phyloP scores from a whole-genome alignment of 2,888 invertebrate species.

The Ormyrus pomaceus region DNA sequence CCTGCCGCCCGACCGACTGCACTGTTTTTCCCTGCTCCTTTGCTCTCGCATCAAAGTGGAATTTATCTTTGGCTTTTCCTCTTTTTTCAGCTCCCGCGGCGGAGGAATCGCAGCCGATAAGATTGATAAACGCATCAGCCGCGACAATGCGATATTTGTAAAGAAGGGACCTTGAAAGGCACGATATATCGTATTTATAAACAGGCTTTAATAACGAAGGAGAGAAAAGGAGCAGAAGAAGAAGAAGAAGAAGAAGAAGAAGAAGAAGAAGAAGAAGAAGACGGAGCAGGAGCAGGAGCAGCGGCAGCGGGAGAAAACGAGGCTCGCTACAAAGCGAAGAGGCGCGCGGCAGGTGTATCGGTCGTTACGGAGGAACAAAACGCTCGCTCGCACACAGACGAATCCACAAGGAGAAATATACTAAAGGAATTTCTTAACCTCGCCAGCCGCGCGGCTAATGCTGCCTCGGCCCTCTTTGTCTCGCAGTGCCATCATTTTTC shows the following conservation, averaged over 20 bases:
- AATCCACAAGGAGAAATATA: slow-evolving; percentile 1
- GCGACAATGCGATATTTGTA: slow-evolving; percentile 50
- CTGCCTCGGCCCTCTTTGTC: slow-evolving; percentile 68
- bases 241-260: neutral
- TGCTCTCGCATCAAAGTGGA: slow-evolving; percentile 44
- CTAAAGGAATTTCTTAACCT: slow-evolving; percentile 64
- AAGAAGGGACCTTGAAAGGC: slow-evolving; percentile 46
- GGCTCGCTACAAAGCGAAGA: slow-evolving; percentile 31
- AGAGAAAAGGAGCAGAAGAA: neutral
- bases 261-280: neutral
- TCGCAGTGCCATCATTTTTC: slow-evolving; percentile 72
- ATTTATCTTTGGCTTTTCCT: slow-evolving; percentile 41
- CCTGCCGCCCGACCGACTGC: neutral
- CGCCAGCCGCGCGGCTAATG: slow-evolving; percentile 65
- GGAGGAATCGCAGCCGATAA: slow-evolving; percentile 41
- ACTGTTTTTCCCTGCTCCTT: neutral
- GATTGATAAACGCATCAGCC: slow-evolving; percentile 39
- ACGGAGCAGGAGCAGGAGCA: neutral
- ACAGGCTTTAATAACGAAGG: slow-evolving; percentile 46
- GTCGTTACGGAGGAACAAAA: slow-evolving; percentile 61
- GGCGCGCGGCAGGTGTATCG: slow-evolving; percentile 51
- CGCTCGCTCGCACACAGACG: slow-evolving; percentile 49
- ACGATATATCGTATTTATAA: slow-evolving; percentile 48
- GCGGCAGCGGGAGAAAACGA: slow-evolving; percentile 1
- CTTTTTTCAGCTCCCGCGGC: neutral